Evolutionary conservation across 1,140 invertebrate genomes (phyloP).

Genomic region (Agrilus planipennis): DNA sequence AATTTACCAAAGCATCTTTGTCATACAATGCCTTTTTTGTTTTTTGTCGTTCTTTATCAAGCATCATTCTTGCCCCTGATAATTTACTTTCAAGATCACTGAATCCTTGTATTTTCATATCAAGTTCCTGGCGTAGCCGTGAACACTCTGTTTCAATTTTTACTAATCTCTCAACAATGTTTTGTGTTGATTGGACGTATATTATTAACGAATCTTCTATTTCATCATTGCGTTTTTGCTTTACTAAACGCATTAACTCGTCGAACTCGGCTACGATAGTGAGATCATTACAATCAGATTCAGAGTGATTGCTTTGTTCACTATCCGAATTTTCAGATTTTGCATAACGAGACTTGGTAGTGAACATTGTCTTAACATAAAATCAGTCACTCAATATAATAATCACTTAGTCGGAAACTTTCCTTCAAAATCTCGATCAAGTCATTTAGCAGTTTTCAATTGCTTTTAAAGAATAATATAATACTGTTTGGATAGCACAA

Average conservation of each 20-base stretch:
- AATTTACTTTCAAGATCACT: constrained; percentile 60
- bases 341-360: too few relatives aligned
- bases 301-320: constrained; percentile 21
- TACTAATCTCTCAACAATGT: constrained; percentile 9
- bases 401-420: too few relatives aligned
- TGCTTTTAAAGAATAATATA: too few relatives aligned
- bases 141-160: constrained; percentile 18
- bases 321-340: constrained; percentile 22
- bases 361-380: too few relatives aligned
- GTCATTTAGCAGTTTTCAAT: too few relatives aligned
- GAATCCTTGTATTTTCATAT: constrained; percentile 21
- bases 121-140: constrained; percentile 17
- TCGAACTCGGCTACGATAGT: constrained; percentile 26
- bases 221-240: constrained; percentile 12
- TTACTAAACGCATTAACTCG: constrained; percentile 20
- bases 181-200: constrained; percentile 20
- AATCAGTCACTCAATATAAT: too few relatives aligned
- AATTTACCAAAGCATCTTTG: constrained; percentile 44
- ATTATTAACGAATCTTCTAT: constrained; percentile 17
- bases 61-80: constrained; percentile 58
- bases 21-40: constrained; percentile 49
- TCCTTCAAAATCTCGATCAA: too few relatives aligned
- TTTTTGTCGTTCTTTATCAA: constrained; percentile 65
- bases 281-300: constrained; percentile 10
- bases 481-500: too few relatives aligned